Conservation (phyloP, 2,797 vertebrate genomes). For the Peromyscus aztecus region DNA sequence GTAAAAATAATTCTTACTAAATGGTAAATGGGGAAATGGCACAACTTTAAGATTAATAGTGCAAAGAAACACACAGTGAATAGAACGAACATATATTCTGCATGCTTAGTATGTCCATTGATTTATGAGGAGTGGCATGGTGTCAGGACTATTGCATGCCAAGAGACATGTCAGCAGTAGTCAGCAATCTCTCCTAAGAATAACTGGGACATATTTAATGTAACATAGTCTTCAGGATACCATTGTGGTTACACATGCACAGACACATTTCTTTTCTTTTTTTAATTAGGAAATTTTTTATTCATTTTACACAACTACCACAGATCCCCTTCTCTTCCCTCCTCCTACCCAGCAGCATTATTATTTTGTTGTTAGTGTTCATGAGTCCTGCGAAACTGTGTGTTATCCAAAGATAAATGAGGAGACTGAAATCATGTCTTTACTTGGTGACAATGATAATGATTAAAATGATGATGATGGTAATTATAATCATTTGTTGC, state of each 20-base stretch:
- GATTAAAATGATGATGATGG: background rate
- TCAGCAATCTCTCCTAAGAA: background rate
- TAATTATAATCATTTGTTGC: background rate
- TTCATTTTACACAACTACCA: too few relatives aligned
- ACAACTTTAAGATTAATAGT: background rate
- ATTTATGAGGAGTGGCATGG: background rate
- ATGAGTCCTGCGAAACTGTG: background rate
- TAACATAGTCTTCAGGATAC: background rate
- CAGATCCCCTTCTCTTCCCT: too few relatives aligned
- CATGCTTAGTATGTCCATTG: background rate
- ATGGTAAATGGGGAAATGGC: background rate
- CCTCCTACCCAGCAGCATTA: background rate
- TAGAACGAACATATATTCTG: background rate
- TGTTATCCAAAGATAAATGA: background rate
- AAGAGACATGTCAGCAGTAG: background rate
- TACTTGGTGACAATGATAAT: background rate
- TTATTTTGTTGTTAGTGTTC: background rate
- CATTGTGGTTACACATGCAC: background rate
- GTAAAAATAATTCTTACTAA: constrained; percentile 11
- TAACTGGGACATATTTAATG: background rate
- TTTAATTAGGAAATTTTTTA: too few relatives aligned
- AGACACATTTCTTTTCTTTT: background rate
- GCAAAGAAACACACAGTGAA: background rate
- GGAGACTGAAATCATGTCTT: background rate
- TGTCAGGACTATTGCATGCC: background rate